Conservation (phyloP, 2,113 vertebrate genomes). For the Stigmatopora nigra region DNA sequence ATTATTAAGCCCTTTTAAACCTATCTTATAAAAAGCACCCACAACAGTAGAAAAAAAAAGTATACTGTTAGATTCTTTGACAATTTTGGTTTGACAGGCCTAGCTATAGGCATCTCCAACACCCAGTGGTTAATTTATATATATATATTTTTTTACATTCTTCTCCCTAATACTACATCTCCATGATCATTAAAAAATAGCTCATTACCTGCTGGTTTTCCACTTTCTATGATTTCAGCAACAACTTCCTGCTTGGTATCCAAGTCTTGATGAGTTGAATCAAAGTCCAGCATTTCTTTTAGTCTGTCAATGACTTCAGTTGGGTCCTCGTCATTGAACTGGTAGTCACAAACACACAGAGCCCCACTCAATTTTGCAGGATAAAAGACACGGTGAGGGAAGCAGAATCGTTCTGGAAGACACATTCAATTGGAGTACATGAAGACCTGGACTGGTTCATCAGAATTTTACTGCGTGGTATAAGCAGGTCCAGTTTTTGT, state of each 20-base stretch:
- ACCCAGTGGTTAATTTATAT: too few species aligned
- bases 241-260: constrained; percentile 51
- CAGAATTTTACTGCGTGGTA: not conserved
- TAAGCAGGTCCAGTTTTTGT: not conserved
- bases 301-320: constrained; percentile 61
- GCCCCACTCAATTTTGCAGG: constrained; percentile 35
- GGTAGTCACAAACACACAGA: constrained; percentile 68
- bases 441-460: not conserved
- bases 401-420: constrained; percentile 30
- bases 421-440: not conserved
- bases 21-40: too few species aligned
- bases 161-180: too few species aligned
- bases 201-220: constrained; percentile 19
- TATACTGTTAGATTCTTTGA: too few species aligned
- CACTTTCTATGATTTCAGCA: constrained; percentile 11
- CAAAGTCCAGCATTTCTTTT: constrained; percentile 69
- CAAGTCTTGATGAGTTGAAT: constrained; percentile 45
- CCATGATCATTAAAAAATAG: not conserved
- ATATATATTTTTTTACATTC: not conserved
- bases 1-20: too few species aligned
- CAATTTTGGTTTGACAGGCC: too few species aligned
- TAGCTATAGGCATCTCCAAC: too few species aligned
- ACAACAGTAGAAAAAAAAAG: too few species aligned
- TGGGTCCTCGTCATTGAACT: constrained; percentile 63
- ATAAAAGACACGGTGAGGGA: constrained; percentile 64